Base-by-base conservation (phyloP, 2,113 vertebrate genomes). In the Gadus chalcogrammus region DNA sequence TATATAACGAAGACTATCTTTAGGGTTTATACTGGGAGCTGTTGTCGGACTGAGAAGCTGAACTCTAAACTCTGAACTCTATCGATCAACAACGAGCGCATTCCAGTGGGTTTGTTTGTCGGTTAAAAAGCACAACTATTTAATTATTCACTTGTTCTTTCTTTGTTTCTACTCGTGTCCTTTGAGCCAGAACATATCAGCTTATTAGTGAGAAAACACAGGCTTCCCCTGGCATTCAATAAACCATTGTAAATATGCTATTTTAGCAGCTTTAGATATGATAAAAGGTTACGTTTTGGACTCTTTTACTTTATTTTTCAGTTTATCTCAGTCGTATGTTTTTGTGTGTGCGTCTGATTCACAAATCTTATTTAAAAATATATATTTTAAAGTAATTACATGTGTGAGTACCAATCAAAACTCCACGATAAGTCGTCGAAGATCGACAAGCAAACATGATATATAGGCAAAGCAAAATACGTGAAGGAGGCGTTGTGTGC, bases 61-160 rank as follows among this genome's bases (percentile, higher is more conserved):
- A 85, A 88, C 87, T 87, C 87, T 88, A 83, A 71, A 73, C 65
- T 6, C 77, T 84, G 88, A 88, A 88, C 90, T 91, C 87, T 84
- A 70, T 17, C 15, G 55, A 58, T 16, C 15, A 61, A 87, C 20
- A 84, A 84, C 71, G 18, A 71, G 72, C 74, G 88, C 85, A 83
- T 90, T 92, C 88, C 31, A 91, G 82, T 83, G 90, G 90, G 80
- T 86, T 81, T 83, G 84, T 83, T 81, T 83, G 84, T 83, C 87
- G 88, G 90, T 91, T 90, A 82, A 91, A 89, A 92, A 93, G 91
- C 92, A 93, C 91, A 93, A 92, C 83, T 80, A 72, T 69, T 69
- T 75, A 79, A 73, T 79, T 82, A 48, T 48, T 48, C 42, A 70
- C 74, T 71, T 73, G 22, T 59, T 6, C 72, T 68, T 74, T 64